Evolutionary conservation across 1,140 invertebrate species (phyloP), one percentile per base, ranked within the genome.

Genomic region (Polyergus mexicanus): DNA sequence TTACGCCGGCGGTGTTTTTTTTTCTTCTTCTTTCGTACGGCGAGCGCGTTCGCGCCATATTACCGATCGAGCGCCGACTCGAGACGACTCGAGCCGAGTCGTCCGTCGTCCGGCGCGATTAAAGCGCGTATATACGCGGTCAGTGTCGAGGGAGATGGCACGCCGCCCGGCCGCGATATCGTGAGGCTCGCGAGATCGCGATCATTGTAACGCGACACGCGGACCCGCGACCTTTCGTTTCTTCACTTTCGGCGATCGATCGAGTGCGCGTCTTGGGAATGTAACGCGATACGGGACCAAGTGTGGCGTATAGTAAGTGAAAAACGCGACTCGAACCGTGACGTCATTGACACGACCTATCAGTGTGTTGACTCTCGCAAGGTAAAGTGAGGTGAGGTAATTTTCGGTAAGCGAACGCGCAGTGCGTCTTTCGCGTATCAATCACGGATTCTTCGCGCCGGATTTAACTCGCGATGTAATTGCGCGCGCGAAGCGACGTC

Each of bases 71-170:
- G 84, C 83, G 60, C 68, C 78, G 76, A 80, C 76, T 54, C 5
- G 62, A 22, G 76, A 38, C 76, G 78, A 83, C 25, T 72, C 25
- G 66, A 72, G 78, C 65, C 68, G 58, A 72, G 62, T 62, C 56
- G 86, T 88, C 65, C 83, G 83, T 62, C 56, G 86, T 88, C 65
- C 83, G 83, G 68, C 87, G 72, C 84, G 84, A 86, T 86, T 88
- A 88, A 68, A 86, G 71, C 76, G 77, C 77, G 77, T 63, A 63
- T 51, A 56, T 58, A 71, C 41, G 54, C 58, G 72, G 78, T 88
- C 88, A 86, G 88, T 89, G 88, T 68, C 41, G 71, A 77, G 38
- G 88, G 84, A 88, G 85, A 89, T 89, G 87, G 88, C 84, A 84
- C 88, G 74, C 41, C 62, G 85, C 41, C 22, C 75, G 35, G 83